Conservation (phyloP, 1,140 invertebrate species). For the Pomacea maculata region DNA sequence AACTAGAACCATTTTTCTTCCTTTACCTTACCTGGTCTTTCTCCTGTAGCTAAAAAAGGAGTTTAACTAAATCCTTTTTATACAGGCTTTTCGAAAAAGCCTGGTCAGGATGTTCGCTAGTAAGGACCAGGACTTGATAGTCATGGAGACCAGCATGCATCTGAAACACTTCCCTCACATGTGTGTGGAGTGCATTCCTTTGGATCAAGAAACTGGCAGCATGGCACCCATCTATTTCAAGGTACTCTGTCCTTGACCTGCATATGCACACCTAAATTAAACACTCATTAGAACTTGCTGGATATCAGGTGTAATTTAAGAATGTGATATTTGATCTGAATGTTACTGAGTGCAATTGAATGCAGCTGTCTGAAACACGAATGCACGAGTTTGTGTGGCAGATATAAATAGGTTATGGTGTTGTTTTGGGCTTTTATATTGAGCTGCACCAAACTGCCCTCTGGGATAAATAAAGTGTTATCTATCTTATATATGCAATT, state of each 20-base stretch:
- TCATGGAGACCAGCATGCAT: slow-evolving; percentile 87
- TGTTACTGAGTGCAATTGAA: too few relatives aligned
- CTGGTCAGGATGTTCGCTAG: slow-evolving; percentile 81
- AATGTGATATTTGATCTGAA: too few relatives aligned
- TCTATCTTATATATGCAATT: too few relatives aligned
- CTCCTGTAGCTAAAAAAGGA: too few relatives aligned
- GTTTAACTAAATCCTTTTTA: slow-evolving; percentile 32
- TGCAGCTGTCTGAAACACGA: too few relatives aligned
- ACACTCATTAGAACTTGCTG: neutral
- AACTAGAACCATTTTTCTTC: too few relatives aligned
- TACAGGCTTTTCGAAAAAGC: slow-evolving; percentile 76
- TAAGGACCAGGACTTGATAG: slow-evolving; percentile 81
- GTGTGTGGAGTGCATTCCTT: slow-evolving; percentile 86
- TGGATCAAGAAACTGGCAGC: slow-evolving; percentile 83
- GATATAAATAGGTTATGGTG: too few relatives aligned
- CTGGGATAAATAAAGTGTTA: too few relatives aligned
- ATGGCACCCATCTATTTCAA: slow-evolving; percentile 96
- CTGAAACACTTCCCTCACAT: slow-evolving; percentile 84
- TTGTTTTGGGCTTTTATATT: too few relatives aligned
- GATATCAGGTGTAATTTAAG: neutral
- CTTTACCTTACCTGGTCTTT: too few relatives aligned
- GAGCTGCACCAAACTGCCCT: too few relatives aligned
- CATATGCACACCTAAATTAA: neutral
- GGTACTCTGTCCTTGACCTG: slow-evolving; percentile 58
- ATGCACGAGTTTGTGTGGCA: too few relatives aligned